Percentiles rank a stretch among this genome's conserved stretches.
phyloP scores from a whole-genome alignment of 2,888 invertebrate genomes.

The Diarsia dahlii region DNA sequence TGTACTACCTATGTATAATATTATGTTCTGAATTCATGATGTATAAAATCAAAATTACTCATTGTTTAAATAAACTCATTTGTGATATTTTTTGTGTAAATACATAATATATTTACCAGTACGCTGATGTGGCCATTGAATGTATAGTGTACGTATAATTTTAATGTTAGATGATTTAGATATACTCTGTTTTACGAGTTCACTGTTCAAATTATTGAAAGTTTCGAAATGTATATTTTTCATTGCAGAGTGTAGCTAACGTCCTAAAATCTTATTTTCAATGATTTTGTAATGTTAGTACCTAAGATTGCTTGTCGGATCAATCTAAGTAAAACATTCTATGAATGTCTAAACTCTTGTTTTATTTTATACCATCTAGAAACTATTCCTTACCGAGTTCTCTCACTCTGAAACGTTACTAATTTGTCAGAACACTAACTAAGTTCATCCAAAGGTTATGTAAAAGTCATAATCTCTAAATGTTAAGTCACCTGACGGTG shows the following conservation, averaged over 20 bases:
- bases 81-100: slow-evolving; percentile 87
- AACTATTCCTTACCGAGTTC: neutral
- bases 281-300: slow-evolving; percentile 76
- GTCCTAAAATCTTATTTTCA: slow-evolving; percentile 71
- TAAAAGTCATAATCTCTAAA: neutral
- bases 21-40: slow-evolving; percentile 67
- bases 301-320: slow-evolving; percentile 80
- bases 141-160: slow-evolving; percentile 68
- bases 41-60: slow-evolving; percentile 67
- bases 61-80: slow-evolving; percentile 81
- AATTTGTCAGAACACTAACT: neutral
- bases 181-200: slow-evolving; percentile 64
- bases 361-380: slow-evolving; percentile 68
- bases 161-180: slow-evolving; percentile 63
- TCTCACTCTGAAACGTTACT: neutral
- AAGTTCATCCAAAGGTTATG: neutral
- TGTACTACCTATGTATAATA: slow-evolving; percentile 57
- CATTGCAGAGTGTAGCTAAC: slow-evolving; percentile 73
- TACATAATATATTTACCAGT: slow-evolving; percentile 83
- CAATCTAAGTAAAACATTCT: slow-evolving; percentile 89
- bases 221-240: slow-evolving; percentile 30
- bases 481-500: neutral
- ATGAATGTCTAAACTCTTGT: slow-evolving; percentile 82
- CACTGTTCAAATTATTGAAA: slow-evolving; percentile 3
- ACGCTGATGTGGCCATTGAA: slow-evolving; percentile 85